Evolutionary conservation across 64 coral and sea anemone genomes (phyloP), one percentile per base, ranked within the genome.

Genomic region (Dendrophyllia cribrosa): DNA sequence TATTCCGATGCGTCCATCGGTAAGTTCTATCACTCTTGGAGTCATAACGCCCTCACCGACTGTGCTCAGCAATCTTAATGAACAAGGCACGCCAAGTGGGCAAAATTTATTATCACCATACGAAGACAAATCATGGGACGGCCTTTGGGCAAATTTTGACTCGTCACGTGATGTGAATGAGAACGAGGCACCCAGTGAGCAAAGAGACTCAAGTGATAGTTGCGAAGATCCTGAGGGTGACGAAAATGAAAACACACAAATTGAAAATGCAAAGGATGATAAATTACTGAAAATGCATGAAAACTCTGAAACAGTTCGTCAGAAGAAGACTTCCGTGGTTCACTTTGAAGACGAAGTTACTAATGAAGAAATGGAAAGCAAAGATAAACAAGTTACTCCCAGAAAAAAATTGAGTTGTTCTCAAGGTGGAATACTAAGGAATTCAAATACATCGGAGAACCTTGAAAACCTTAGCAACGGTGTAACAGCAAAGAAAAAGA

Each of bases 1-100:
- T 45, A 73, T 95, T 44, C 77, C 88, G 6, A 95, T 95, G 93
- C 66, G 93, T 17, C 93, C 93, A 20, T 95, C 93, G 5, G 59
- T 95, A 9, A 91, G 69, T 8, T 95, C 93, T 17, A 51, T 95
- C 11, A 95, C 80, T 0, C 81, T 95, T 5, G 93, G 93, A 70
- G 72, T 91, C 7, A 62, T 95, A 15, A 86, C 87, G 5, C 88
- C 77, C 51, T 67, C 93, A 26, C 59, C 66, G 50, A 79, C 45
- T 52, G 75, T 4, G 45, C 9, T 17, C 45, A 72, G 64, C n/a
- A 25, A 17, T 15, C 15, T 50, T 45, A 68, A 75, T 72, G 92
- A 71, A 3, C 58, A 85, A 64, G 59, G 25, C 16, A 59, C 86
- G 79, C 52, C 26, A 16, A 95, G 60, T 58, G 58, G 72, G 19